phyloP scores from a whole-genome alignment of 2,888 invertebrate genomes.

The Acleris cristana region DNA sequence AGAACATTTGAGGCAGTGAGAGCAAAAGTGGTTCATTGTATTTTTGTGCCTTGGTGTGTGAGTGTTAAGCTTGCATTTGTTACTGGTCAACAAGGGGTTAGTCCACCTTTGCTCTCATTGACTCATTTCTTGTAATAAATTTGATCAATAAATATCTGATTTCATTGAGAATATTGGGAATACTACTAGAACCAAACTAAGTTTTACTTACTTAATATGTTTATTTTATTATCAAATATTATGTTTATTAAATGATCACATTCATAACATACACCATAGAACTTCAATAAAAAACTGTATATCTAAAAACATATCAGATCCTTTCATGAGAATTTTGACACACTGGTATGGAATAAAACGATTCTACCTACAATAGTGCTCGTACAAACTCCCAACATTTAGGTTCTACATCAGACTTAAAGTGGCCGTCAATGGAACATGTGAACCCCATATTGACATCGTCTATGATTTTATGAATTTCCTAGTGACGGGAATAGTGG shows the following conservation, averaged over 20 bases:
- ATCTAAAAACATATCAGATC: slow-evolving; percentile 14
- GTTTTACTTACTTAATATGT: slow-evolving; percentile 15
- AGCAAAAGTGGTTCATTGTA: no score
- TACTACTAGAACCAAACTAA: neutral
- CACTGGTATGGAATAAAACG: neutral
- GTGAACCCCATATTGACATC: no score
- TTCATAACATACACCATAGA: slow-evolving; percentile 24
- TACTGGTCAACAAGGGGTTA: no score
- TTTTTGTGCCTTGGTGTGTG: no score
- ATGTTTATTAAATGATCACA: slow-evolving; percentile 23
- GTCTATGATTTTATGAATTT: no score
- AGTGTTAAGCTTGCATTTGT: no score
- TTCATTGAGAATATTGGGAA: slow-evolving; percentile 1
- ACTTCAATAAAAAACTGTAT: slow-evolving; percentile 14
- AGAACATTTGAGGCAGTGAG: neutral
- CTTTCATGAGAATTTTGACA: slow-evolving; percentile 8
- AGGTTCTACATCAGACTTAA: no score
- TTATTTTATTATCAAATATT: slow-evolving; percentile 21
- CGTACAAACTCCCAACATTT: no score
- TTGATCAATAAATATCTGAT: neutral
- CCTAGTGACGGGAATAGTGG: no score
- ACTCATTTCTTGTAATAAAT: slow-evolving; percentile 2
- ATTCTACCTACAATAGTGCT: no score
- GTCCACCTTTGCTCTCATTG: no score
- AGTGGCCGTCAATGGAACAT: no score